Evolutionary conservation across 2,113 vertebrate species (phyloP), one percentile per base, ranked within the genome.

Genomic region (Psettodes erumei): DNA sequence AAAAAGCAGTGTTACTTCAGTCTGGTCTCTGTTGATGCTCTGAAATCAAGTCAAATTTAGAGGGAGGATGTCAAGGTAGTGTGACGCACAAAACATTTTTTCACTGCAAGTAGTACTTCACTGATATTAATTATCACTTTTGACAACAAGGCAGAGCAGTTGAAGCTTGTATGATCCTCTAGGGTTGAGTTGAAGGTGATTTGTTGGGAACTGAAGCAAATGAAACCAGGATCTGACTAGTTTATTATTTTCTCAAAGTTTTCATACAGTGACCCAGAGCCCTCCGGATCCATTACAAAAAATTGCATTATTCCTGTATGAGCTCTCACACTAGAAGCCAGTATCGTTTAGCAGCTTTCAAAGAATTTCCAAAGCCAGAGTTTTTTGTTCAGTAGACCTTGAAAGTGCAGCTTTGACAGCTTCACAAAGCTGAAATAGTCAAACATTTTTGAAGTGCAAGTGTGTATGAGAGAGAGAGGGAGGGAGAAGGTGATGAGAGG

Each of bases 321-420:
- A 33, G 35, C 43, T 32, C 33, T 69, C 66, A 12, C 47, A 32
- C 54, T 10, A 25, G 42, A 43, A 68, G 71, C 67, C 38, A 69
- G n/a, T 70, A 70, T 58, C 33, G 72, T 69, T 77, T 54, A 72
- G 27, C n/a, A 19, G 19, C 43, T 63, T 66, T 83, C 71, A 69
- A 56, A 76, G 23, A 27, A 33, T 65, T 71, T 81, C 38, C 47
- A 72, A 50, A 69, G 60, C 28, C 21, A 9, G 55, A 50, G 37
- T 70, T 68, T 51, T 84, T 82, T 42, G 4, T 79, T 74, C 48
- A 35, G 27, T 12, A 48, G 33, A 75, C 63, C 70, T 86, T 87
- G 35, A 87, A 77, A 81, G 59, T 66, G 28, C 40, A 19, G 62
- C 70, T 69, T 73, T 73, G 63, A 60, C 73, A 74, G 66, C 33